phyloP scores from a whole-genome alignment of 30 jellyfish, hydroid and myxozoan genomes.

The Hydractinia echinata region DNA sequence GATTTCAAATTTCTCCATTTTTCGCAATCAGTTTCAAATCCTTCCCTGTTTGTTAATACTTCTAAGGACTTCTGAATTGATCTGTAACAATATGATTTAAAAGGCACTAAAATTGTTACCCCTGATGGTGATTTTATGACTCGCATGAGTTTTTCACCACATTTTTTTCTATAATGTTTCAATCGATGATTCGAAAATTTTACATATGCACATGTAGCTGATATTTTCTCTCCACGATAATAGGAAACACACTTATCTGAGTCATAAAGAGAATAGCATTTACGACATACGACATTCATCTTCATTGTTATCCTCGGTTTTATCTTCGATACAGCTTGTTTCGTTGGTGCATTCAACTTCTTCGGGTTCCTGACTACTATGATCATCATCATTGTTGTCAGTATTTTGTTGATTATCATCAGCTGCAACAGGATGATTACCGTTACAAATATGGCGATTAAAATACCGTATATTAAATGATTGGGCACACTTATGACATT shows the following conservation, averaged over 20 bases:
- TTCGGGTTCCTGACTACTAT: too few relatives aligned
- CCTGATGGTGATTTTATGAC: slow-evolving; percentile 6
- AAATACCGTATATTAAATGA: too few relatives aligned
- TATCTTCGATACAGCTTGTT: too few relatives aligned
- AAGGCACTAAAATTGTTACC: background rate
- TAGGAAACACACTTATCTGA: background rate
- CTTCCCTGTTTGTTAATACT: background rate
- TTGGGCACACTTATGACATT: too few relatives aligned
- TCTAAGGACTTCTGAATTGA: slow-evolving; percentile 8
- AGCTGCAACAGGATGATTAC: too few relatives aligned
- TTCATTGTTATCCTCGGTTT: too few relatives aligned
- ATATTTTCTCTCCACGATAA: background rate
- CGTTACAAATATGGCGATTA: too few relatives aligned
- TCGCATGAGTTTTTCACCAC: background rate
- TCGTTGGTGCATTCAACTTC: too few relatives aligned
- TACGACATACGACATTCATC: too few relatives aligned
- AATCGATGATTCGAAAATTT: background rate
- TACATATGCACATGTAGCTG: background rate
- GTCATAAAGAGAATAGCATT: background rate
- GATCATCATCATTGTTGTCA: too few relatives aligned
- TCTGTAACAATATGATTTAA: slow-evolving; percentile 8
- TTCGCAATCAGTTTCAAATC: slow-evolving; percentile 1
- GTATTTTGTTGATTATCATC: too few relatives aligned
- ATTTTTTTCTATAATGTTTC: background rate
- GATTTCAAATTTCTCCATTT: background rate